A percentile compares a stretch with the other conserved stretches of the same genome.
Conservation (phyloP, 2,797 vertebrate genomes). For the Sebastes itinus region DNA sequence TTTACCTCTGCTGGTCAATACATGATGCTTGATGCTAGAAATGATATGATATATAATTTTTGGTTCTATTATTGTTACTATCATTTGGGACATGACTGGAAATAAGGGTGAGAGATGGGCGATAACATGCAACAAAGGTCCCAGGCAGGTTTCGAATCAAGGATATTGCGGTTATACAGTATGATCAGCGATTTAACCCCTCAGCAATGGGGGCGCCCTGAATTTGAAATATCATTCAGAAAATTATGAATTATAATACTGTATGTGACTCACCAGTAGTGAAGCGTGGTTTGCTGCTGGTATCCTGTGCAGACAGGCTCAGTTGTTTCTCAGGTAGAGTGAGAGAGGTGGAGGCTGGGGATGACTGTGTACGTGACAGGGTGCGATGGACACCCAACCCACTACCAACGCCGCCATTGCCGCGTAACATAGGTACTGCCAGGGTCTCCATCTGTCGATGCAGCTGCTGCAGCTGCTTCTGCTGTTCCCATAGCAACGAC, state of each 20-base stretch:
- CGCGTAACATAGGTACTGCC: slow-evolving; percentile 81
- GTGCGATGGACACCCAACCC: slow-evolving; percentile 82
- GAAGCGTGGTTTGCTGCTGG: slow-evolving; percentile 83
- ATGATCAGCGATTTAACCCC: not conserved
- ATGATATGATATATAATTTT: not conserved
- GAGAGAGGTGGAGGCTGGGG: slow-evolving; percentile 90
- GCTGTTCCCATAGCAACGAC: slow-evolving; percentile 92
- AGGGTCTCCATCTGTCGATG: slow-evolving; percentile 86
- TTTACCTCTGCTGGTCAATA: not conserved
- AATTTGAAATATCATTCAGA: not conserved
- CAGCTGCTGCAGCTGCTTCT: slow-evolving; percentile 89
- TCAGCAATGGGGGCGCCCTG: not conserved
- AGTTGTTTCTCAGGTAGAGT: slow-evolving; percentile 84
- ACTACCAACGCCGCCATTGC: slow-evolving; percentile 3
- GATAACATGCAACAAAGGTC: not conserved
- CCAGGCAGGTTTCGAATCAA: not conserved
- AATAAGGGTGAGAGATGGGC: not conserved
- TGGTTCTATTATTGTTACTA: not conserved
- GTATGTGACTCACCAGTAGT: slow-evolving; percentile 58
- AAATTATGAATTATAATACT: not conserved
- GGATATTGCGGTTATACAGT: not conserved
- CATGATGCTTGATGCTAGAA: not conserved
- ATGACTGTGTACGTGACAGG: slow-evolving; percentile 91
- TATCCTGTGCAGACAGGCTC: slow-evolving; percentile 84
- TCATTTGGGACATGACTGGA: not conserved